Evolutionary conservation across 2,113 vertebrate genomes (phyloP), one percentile per base, ranked within the genome.

Genomic region (Caretta caretta): DNA sequence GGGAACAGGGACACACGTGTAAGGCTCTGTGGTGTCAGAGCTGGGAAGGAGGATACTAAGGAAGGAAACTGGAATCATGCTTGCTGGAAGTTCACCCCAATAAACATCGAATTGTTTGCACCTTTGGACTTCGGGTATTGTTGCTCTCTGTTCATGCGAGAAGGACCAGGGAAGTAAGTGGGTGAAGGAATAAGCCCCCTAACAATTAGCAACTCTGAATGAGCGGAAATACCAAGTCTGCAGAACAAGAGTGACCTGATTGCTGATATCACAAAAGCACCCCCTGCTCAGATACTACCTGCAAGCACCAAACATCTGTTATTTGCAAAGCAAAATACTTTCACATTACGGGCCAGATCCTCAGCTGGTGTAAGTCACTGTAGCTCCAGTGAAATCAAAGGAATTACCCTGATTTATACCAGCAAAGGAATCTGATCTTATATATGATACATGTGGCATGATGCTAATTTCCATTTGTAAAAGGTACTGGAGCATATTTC

Each of bases 401-500:
- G 49, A 86, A 75, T 0, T 0, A 65, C n/a, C 17, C 19, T 24
- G 65, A 72, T 72, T 72, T 80, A 25, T 75, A 42, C n/a, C 83
- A 92, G n/a, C 22, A 25, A 57, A 59, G 8, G 8, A 20, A n/a
- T 10, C 48, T 90, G 83, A 20, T 12, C 82, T 13, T 22, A 8
- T 25, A 0, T 25, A 72, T 90, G 22, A 31, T 10, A 24, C 22
- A 78, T 24, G 9, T 72, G 14, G 9, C 22, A 86, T 65, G 20
- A 83, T 10, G 35, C 20, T 14, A 88, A 86, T 22, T 0, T 4
- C 53, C 81, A 83, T 62, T 79, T 1, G 0, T 10, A 83, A 80
- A 80, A 35, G 1, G 6, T 35, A 46, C 20, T 22, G 10, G 12
- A 22, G 6, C 48, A 6, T 46, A 76, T 76, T 46, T 76, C 72